Base-by-base conservation (phyloP, 2,888 invertebrate species). In the Piscicola geometra region DNA sequence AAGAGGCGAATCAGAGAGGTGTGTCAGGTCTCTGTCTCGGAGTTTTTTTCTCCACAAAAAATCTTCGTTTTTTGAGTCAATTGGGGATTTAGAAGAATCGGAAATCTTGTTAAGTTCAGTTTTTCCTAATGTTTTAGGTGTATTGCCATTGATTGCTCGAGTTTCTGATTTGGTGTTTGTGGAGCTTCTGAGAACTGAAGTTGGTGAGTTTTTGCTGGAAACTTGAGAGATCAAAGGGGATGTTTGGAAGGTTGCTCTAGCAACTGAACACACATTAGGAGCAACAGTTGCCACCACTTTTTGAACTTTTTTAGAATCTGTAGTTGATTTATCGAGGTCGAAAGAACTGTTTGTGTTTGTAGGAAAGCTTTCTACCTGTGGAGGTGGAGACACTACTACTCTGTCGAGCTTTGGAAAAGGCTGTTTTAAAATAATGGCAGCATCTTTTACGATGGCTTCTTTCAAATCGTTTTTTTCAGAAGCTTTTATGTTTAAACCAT, bases 1-100 rank as follows among this genome's bases (percentile, higher is more conserved):
- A 35, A 73, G 73, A 1, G 73, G 73, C 0, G 73, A 73, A 36
- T 73, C 73, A 0, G 73, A 56, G 25, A 73, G 41, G 41, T 73
- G 73, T 21, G 73, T 73, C 33, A 73, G 28, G 25, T 64, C 28
- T 12, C 50, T 47, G 30, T 71, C 52, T 1, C 52, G 9, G 9
- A 41, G 15, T 15, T 41, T 41, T 15, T 41, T 41, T 5, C 41
- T 5, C 41, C 5, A 41, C 5, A 41, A 5, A 9, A 41, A 5
- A 41, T 41, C 41, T 41, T 41, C 41, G 41, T 41, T 5, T 41
- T 41, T 41, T 5, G 41, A 41, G 41, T 41, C 41, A 9, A 21
- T 56, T 25, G 60, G 60, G 5, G 60, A 9, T 21, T 56, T 56
- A 5, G 60, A 21, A 5, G 60, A 9, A 3, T 56, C 60, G 9